phyloP scores from a whole-genome alignment of 2,888 invertebrate genomes.

The Chymomyza procnemis region DNA sequence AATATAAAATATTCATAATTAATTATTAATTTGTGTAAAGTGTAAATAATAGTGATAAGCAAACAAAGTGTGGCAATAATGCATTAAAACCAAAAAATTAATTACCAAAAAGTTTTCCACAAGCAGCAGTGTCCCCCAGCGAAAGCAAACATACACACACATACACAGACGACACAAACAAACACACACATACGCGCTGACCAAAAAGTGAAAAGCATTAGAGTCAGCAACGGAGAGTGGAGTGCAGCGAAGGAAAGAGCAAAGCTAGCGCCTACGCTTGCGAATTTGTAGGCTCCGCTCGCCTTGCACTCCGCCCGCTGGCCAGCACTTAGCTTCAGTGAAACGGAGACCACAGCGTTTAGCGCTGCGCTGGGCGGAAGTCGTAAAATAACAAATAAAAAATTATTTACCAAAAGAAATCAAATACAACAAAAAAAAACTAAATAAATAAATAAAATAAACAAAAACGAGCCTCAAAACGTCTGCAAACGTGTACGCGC shows the following conservation, averaged over 20 bases:
- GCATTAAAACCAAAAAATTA: constrained; percentile 27
- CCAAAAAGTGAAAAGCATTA: constrained; percentile 20
- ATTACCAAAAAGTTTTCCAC: constrained; percentile 11
- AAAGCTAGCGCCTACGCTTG: constrained; percentile 41
- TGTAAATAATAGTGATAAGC: constrained; percentile 40
- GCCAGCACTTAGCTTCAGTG: background rate
- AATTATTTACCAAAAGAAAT: background rate
- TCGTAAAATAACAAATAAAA: constrained; percentile 2
- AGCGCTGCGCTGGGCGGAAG: background rate
- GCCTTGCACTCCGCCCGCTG: background rate
- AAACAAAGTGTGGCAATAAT: constrained; percentile 8
- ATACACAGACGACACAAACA: constrained; percentile 16
- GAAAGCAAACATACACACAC: constrained; percentile 21
- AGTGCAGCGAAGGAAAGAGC: constrained; percentile 18
- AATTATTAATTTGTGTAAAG: constrained; percentile 28
- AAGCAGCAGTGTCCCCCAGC: constrained; percentile 25
- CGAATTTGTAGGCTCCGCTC: constrained; percentile 5
- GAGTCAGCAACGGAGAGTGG: constrained; percentile 30
- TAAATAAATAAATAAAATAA: background rate
- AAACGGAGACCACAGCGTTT: background rate
- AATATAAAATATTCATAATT: constrained; percentile 18
- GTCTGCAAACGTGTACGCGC: constrained; percentile 43
- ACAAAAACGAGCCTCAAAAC: constrained; percentile 33
- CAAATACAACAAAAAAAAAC: background rate
- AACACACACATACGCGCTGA: background rate